Conservation (phyloP, 35 echinoderm and acorn worm genomes). For the Lytechinus variegatus region DNA sequence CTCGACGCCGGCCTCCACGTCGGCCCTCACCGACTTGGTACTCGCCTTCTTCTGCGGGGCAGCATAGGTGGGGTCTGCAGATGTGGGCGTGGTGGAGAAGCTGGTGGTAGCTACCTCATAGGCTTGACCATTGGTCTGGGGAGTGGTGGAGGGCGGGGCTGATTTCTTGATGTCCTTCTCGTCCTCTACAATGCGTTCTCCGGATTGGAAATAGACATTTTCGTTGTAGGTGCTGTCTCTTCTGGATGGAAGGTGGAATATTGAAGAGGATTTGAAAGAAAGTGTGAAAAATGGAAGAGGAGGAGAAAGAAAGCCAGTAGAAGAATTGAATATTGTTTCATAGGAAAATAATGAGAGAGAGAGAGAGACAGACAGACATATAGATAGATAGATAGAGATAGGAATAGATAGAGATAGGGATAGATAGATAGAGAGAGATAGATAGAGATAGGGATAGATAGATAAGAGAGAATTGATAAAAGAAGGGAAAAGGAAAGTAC, state of each 20-base stretch:
- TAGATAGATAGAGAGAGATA: not conserved
- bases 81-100: not conserved
- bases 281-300: not conserved
- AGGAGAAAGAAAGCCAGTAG: not conserved
- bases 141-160: constrained; percentile 6
- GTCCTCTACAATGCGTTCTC: not conserved
- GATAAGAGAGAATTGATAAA: not conserved
- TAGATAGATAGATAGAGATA: not conserved
- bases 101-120: not conserved
- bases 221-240: constrained; percentile 29
- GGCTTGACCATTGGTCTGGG: not conserved
- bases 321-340: not conserved
- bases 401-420: not conserved
- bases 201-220: constrained; percentile 43
- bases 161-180: not conserved
- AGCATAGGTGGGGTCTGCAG: not conserved
- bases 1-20: not conserved
- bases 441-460: not conserved
- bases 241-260: not conserved
- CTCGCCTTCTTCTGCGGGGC: not conserved
- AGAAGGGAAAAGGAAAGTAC: too few species aligned
- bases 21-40: not conserved
- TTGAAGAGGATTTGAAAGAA: not conserved
- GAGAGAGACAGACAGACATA: not conserved
- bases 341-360: not conserved